Percentiles rank a stretch among this genome's conserved stretches.
Evolutionary conservation across 2,113 vertebrate species (phyloP).

Genomic region (Ciconia stormi): DNA sequence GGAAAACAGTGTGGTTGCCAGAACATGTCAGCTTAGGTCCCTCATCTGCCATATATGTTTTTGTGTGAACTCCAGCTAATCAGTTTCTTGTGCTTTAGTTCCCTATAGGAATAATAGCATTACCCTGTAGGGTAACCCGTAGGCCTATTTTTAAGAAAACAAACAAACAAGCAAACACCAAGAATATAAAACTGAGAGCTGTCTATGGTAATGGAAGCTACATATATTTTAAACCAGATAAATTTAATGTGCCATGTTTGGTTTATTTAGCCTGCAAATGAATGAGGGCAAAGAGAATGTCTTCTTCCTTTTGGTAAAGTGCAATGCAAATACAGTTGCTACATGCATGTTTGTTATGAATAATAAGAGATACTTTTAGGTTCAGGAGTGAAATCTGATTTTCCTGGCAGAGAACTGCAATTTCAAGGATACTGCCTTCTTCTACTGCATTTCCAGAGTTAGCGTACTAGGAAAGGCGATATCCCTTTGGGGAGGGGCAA

Average conservation of each 20-base stretch:
- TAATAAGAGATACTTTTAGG: neutral
- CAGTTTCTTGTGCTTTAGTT: neutral
- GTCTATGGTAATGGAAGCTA: neutral
- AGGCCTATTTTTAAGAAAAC: neutral
- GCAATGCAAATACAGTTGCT: neutral
- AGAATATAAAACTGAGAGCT: neutral
- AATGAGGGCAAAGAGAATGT: neutral
- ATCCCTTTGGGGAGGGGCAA: slow-evolving; percentile 13
- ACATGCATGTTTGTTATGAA: neutral
- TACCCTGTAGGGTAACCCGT: neutral
- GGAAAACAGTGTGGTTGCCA: neutral
- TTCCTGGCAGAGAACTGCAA: slow-evolving; percentile 27
- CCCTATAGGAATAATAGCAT: neutral
- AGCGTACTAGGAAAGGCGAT: slow-evolving; percentile 12
- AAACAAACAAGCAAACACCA: neutral
- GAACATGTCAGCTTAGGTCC: neutral
- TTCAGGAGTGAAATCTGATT: slow-evolving; percentile 16
- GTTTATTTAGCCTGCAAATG: neutral
- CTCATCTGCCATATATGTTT: neutral
- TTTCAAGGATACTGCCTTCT: slow-evolving; percentile 39
- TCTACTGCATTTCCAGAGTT: slow-evolving; percentile 6
- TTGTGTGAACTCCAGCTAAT: neutral
- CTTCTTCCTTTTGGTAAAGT: neutral
- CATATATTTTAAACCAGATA: neutral
- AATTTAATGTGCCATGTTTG: neutral